These are phyloP conservation scores for Camptogramma bilineatum DNA, from an alignment of 2,888 invertebrate species.

Conservation along the genomic window DNA sequence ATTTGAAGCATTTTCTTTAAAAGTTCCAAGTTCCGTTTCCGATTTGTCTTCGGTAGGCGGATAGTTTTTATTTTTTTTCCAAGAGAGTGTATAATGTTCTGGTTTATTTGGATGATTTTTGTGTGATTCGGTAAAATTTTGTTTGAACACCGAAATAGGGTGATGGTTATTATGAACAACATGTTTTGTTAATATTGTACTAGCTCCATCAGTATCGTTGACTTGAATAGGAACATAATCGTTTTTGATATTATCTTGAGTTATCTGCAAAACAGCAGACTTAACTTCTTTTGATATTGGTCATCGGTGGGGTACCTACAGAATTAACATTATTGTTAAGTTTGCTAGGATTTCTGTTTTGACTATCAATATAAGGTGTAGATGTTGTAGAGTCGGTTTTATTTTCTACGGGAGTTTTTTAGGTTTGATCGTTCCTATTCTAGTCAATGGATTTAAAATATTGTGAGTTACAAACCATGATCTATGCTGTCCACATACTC, in stretches of 20 bases:
- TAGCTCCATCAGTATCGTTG: background rate
- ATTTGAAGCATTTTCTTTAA: background rate
- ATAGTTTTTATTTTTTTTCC: constrained; percentile 10
- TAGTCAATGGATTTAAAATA: constrained; percentile 18
- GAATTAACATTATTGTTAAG: background rate
- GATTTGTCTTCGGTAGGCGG: background rate
- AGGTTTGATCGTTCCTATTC: background rate
- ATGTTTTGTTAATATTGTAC: background rate
- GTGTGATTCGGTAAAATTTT: background rate
- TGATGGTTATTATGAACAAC: background rate
- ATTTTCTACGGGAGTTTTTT: constrained; percentile 1
- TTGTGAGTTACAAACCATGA: constrained; percentile 13
- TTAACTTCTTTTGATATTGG: constrained; percentile 1
- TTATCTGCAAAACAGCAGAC: background rate
- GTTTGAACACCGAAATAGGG: constrained; percentile 2
- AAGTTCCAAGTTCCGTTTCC: background rate
- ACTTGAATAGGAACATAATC: too few relatives aligned
- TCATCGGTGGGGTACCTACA: background rate
- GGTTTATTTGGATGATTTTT: constrained; percentile 8
- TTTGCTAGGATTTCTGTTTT: background rate
- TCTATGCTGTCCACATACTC: constrained; percentile 14
- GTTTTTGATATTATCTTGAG: background rate
- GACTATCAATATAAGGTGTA: background rate
- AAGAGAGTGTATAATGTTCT: background rate
- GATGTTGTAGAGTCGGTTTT: background rate